Base-by-base conservation (phyloP, 2,888 invertebrate genomes). In the Ptychoptera contaminata region DNA sequence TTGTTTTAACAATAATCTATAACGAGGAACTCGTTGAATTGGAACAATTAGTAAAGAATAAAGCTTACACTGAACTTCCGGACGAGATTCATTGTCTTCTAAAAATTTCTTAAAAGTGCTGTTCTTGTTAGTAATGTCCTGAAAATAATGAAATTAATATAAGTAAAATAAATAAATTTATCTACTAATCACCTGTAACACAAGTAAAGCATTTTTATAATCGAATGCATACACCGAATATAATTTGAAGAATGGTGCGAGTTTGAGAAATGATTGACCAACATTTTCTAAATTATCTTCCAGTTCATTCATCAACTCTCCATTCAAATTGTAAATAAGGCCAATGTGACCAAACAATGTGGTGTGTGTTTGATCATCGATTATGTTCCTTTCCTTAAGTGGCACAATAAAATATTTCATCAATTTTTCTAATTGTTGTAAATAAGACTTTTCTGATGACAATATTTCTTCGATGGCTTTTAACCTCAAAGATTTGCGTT, bases 161-260 rank as follows among this genome's bases (percentile, higher is more conserved):
- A 16, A 10, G 7, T 31, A 32, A 2, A 12, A 8, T 6, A n/a
- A 15, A 29, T 37, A 9, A 16, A 36, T 14, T 38, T 32, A 36
- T 34, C 7, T 15, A 36, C 9, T 44, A 31, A 47, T 52, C 63
- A 78, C 78, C 67, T 77, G 76, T 30, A 83, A 56, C 35, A 76
- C 61, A 35, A 69, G 62, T 41, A 81, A 59, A 1, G 76, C 72
- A 47, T 73, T 71, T 50, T 76, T 77, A 56, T 79, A 83, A 53
- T 79, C 79, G 48, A 77, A 81, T 1, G 83, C 83, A 59, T 84
- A 84, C 1, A 77, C 75, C 1, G 83, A 81, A 57, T 85, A 85
- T 14, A 83, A 59, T 60, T 84, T 85, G 43, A 85, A 76, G 58
- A 78, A 84, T 4, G 84, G 84, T 1, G 79, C 82, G 48, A 84